phyloP scores from a whole-genome alignment of 2,797 vertebrate genomes.

The Ispidina lecontei region DNA sequence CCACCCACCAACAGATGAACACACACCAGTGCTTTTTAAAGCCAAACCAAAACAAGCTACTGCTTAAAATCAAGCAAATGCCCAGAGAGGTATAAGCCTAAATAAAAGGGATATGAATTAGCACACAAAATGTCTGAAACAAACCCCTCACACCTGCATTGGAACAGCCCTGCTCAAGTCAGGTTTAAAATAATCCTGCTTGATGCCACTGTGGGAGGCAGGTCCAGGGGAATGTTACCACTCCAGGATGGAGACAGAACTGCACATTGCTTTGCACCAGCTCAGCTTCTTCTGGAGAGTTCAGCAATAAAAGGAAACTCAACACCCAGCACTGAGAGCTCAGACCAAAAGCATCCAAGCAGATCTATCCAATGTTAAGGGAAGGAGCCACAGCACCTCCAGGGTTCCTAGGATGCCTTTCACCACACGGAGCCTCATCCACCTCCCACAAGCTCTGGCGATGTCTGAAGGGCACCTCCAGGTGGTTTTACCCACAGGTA shows the following conservation, averaged over 20 bases:
- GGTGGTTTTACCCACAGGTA: not conserved
- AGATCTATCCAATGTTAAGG: not conserved
- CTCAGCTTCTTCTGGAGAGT: not conserved
- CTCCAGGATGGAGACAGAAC: not conserved
- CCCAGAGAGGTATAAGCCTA: not conserved
- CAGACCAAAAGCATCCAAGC: not conserved
- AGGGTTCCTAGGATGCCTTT: not conserved
- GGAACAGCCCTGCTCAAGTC: not conserved
- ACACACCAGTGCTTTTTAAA: not conserved
- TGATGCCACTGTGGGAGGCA: not conserved
- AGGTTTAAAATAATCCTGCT: conserved; percentile 25
- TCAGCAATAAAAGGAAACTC: not conserved
- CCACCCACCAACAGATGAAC: conserved; percentile 13
- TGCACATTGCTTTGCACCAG: not conserved
- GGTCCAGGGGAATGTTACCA: not conserved
- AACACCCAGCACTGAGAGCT: not conserved
- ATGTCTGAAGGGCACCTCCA: not conserved
- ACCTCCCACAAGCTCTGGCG: rapidly evolving
- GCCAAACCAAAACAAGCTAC: conserved; percentile 37
- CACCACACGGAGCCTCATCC: rapidly evolving
- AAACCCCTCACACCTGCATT: conserved; percentile 45
- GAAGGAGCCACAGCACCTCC: rapidly evolving
- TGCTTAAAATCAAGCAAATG: conserved; percentile 30
- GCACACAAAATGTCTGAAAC: not conserved
- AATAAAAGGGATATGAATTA: not conserved